Conservation (phyloP, 2,797 vertebrate species). For the Phrynocephalus vlangalii region DNA sequence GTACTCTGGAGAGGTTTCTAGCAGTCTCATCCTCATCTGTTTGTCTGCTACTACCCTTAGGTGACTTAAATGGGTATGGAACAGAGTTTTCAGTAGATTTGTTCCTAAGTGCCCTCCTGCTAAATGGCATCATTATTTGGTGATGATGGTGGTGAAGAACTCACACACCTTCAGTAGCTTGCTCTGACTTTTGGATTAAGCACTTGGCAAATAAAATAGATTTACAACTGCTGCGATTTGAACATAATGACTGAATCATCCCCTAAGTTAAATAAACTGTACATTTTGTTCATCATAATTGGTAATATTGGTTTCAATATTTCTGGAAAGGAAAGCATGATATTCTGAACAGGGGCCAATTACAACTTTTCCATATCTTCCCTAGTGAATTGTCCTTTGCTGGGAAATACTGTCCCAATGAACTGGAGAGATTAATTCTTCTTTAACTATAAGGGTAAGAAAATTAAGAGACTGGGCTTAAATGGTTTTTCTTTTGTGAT, state of each 20-base stretch:
- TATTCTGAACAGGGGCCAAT: neutral
- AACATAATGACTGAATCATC: neutral
- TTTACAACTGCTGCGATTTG: neutral
- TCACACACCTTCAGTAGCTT: neutral
- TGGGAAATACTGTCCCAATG: neutral
- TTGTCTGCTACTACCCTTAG: neutral
- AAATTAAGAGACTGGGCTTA: neutral
- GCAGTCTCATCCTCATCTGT: neutral
- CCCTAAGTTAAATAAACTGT: neutral
- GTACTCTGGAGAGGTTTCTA: neutral
- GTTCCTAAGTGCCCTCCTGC: neutral
- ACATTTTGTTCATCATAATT: neutral
- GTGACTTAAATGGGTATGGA: neutral
- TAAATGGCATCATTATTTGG: too few relatives aligned
- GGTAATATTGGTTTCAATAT: neutral
- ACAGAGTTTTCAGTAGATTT: neutral
- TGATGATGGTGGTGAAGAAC: neutral
- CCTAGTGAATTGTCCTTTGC: neutral
- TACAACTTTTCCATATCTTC: neutral
- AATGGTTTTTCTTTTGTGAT: neutral
- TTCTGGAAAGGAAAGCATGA: neutral
- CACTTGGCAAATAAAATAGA: neutral
- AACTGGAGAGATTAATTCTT: neutral
- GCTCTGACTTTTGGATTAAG: conserved; percentile 3
- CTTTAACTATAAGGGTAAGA: neutral